Evolutionary conservation across 2,797 vertebrate species (phyloP), one percentile per base, ranked within the genome.

Genomic region (Podarcis siculus): DNA sequence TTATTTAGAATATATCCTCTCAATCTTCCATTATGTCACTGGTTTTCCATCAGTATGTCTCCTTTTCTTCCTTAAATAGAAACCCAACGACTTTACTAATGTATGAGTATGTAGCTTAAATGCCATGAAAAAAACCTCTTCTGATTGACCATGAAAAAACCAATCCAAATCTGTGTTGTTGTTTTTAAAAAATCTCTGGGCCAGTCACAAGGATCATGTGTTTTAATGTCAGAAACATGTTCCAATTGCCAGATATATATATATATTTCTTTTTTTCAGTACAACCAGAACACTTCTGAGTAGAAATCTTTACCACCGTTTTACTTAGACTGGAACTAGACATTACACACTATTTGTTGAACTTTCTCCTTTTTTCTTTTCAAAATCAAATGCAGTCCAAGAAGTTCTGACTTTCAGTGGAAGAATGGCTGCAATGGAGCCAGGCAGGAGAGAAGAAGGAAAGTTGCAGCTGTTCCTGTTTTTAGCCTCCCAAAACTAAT

Each of bases 51-150:
- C 69, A 79, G 3, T 27, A 69, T 45, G 55, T 79, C n/a, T 49
- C 32, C 9, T 84, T 78, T 37, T 45, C 2, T 2, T 39, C 5
- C 49, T 55, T 49, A 77, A 45, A 27, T 27, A 35, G 49, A 1
- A 13, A 61, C 9, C 13, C 72, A 37, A 3, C 3, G 19, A 79
- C 66, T 39, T 0, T 1, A 5, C 80, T 32, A 25, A 4, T n/a
- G 5, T 1, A 42, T 32, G 15, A 15, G 5, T 0, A 0, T 1
- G 5, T 2, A 1, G 1, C 42, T 1, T 66, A 32, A 66, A 21
- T 27, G 42, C 35, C 32, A 9, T 32, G 13, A 35, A 82, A 30
- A 45, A 6, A 19, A n/a, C 5, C 45, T 13, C 15, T 79, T 79
- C 77, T 58, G 9, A 35, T 1, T 61, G 78, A 61, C 25, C 19